Evolutionary conservation across 2,888 invertebrate genomes (phyloP).

Genomic region (Bellardia pandia): DNA sequence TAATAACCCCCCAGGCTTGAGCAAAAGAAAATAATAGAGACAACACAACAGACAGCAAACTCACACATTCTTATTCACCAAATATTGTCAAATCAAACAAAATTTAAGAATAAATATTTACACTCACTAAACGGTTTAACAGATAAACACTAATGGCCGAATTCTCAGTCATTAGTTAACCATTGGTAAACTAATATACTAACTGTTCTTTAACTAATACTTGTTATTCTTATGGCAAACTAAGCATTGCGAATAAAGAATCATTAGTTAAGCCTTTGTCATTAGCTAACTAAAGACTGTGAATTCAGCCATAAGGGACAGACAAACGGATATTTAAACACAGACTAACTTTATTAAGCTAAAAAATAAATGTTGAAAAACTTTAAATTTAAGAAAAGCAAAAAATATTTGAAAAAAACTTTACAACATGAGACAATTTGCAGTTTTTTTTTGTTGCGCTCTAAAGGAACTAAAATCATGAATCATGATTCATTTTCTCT

Average conservation of each 20-base stretch:
- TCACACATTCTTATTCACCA: neutral
- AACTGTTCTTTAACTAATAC: too few species aligned
- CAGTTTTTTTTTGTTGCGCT: constrained; percentile 1
- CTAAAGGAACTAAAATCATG: constrained; percentile 33
- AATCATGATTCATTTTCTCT: constrained; percentile 59
- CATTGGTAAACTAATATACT: too few species aligned
- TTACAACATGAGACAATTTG: neutral
- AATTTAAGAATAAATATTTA: constrained; percentile 32
- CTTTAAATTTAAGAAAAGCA: neutral
- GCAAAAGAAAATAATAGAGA: neutral
- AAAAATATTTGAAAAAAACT: neutral
- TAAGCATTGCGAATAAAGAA: too few species aligned
- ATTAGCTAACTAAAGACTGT: too few species aligned
- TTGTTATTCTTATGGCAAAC: too few species aligned
- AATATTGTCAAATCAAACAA: constrained; percentile 21
- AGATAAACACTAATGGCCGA: neutral
- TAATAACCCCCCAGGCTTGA: neutral
- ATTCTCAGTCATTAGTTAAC: too few species aligned
- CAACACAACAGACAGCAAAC: neutral
- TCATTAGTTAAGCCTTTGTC: too few species aligned
- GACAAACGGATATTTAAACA: neutral
- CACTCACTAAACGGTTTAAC: constrained; percentile 14
- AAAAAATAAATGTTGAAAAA: neutral
- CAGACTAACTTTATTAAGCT: neutral
- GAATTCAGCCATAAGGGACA: too few species aligned